Evolutionary conservation across 2,888 invertebrate species (phyloP), one percentile per base, ranked within the genome.

Genomic region (Eupithecia centaureata): DNA sequence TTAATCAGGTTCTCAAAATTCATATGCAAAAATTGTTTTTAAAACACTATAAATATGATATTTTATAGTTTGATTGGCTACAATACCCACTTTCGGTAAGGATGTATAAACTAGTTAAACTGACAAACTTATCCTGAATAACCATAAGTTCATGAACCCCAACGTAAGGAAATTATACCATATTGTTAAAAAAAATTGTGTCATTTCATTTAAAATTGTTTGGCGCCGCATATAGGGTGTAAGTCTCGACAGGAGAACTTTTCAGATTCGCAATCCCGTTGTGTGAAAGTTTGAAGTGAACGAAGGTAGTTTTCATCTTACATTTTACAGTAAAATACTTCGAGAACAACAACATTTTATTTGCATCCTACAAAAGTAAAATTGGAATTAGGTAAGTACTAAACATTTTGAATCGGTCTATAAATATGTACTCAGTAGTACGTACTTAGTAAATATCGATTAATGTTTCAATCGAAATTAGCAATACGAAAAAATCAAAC

Each of bases 251-350:
- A 79, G 77, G 77, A 77, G 79, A 89, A 89, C 84, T 89, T 90
- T 88, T 87, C 86, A 88, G 87, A 87, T 89, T 88, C 85, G 83
- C 88, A 89, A 89, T 89, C 88, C 88, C 85, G 85, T 80, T 78
- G 80, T 81, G 82, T 79, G 82, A 82, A 88, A 89, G 81, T 88
- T 88, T 81, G 77, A 80, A 87, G 86, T 82, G 81, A 83, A 81
- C 73, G 77, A 78, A 77, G 81, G 82, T 83, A 82, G 83, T 81
- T 82, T n/a, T 72, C 73, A 75, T 76, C 76, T 79, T 78, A 76
- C 71, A 73, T 69, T 71, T 68, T 73, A 76, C 76, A 79, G 78
- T 77, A 69, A 71, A 67, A 59, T 63, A 61, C 1, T 52, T 22
- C 66, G 25, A 68, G 69, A 54, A 69, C 56, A 59, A n/a, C 62